phyloP scores from a whole-genome alignment of 2,797 vertebrate genomes.

The Tamandua tetradactyla region DNA sequence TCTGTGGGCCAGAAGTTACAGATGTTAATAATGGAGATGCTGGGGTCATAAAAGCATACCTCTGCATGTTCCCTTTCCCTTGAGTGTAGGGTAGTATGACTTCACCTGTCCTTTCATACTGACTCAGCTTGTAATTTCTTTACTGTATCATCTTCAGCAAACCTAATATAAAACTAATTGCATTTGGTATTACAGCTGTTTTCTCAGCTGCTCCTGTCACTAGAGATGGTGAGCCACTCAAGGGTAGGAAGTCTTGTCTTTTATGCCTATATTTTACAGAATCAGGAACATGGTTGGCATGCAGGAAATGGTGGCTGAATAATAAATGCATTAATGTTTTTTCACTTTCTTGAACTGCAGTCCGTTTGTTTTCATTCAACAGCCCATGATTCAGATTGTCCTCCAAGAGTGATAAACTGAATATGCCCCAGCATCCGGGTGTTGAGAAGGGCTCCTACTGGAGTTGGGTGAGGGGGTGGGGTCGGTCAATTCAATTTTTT shows the following conservation, averaged over 20 bases:
- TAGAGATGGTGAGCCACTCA: not conserved
- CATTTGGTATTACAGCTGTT: not conserved
- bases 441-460: not conserved
- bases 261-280: not conserved
- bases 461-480: too few species aligned
- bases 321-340: not conserved
- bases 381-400: not conserved
- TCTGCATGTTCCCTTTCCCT: not conserved
- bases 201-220: not conserved
- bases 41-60: not conserved
- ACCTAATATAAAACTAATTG: not conserved
- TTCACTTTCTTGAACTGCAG: not conserved
- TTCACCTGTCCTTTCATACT: not conserved
- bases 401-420: not conserved
- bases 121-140: not conserved
- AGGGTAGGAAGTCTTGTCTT: not conserved
- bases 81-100: accelerated
- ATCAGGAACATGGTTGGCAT: not conserved
- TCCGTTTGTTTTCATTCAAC: not conserved
- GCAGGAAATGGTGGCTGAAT: not conserved
- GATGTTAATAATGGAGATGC: not conserved
- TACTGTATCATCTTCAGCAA: not conserved
- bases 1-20: not conserved
- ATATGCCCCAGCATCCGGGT: not conserved
- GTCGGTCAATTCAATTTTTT: too few species aligned